Base-by-base conservation (phyloP, 2,888 invertebrate genomes). In the Xestia rhomboidea region DNA sequence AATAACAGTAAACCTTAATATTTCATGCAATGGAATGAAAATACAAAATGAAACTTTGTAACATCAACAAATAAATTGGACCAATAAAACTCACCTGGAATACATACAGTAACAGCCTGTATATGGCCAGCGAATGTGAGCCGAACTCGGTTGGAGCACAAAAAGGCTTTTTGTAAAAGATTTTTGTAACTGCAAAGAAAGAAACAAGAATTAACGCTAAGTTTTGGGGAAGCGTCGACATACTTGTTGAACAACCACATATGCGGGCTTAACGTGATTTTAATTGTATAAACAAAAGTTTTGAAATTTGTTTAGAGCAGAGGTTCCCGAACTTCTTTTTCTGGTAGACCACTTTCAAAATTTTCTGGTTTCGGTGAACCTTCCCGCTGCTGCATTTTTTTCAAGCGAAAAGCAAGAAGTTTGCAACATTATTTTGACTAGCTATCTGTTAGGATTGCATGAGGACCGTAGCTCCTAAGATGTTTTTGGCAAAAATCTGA, bases 71-170 rank as follows among this genome's bases (percentile, higher is more conserved):
- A 62, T 57, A 57, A 38, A 72, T 69, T 64, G 15, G 21, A 63
- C 8, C 57, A 57, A 68, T 74, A 73, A 67, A 84, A 90, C 94
- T 94, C 89, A 96, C 96, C 93, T 96, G 96, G 90, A 96, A 96
- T 90, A 97, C 95, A 79, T 97, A 97, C 78, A 97, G 91, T 24
- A 97, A 89, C 70, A 97, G 94, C 79, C 97, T 94, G 92, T 97
- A 97, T 80, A 97, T 97, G 72, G 97, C 94, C 94, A 97, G 95
- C 10, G 97, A 96, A 84, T 95, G 93, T 41, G 96, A 95, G 49
- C 97, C 97, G 83, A 97, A 95, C 87, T 97, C 97, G 77, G 95
- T 96, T 68, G 97, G 96, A 54, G 94, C 93, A 87, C 97, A 97
- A 89, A 97, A 97, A 27, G 97, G 97, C 88, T 97, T 97, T 85